Conservation (phyloP, 2,797 vertebrate genomes). For the Falco novaeseelandiae region DNA sequence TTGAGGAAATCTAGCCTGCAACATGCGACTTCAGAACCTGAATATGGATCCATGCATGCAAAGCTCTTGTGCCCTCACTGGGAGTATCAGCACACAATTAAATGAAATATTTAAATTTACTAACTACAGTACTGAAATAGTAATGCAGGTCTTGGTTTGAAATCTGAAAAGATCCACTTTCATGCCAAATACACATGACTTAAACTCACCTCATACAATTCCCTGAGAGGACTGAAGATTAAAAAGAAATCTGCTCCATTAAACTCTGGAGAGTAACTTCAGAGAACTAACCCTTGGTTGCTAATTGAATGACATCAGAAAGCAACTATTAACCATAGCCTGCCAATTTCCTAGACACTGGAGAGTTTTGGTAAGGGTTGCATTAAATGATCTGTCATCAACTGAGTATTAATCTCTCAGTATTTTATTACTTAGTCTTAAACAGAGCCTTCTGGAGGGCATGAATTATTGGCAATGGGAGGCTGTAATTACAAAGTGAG, state of each 20-base stretch:
- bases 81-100: background rate
- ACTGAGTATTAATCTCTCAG: background rate
- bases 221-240: background rate
- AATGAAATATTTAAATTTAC: background rate
- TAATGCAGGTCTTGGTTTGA: background rate
- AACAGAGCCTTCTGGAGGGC: conserved; percentile 39
- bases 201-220: background rate
- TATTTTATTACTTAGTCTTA: conserved; percentile 10
- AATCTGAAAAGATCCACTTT: background rate
- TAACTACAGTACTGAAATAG: background rate
- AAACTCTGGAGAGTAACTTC: background rate
- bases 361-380: background rate
- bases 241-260: background rate
- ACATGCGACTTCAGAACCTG: background rate
- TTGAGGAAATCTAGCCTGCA: background rate
- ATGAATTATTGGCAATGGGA: conserved; percentile 30
- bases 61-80: background rate
- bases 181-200: background rate
- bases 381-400: conserved; percentile 39
- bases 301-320: conserved; percentile 40
- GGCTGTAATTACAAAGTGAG: conserved; percentile 34
- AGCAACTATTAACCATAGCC: background rate
- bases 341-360: background rate
- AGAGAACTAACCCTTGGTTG: background rate
- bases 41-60: background rate